Conservation (phyloP, 2,113 vertebrate species). For the Tautogolabrus adspersus region DNA sequence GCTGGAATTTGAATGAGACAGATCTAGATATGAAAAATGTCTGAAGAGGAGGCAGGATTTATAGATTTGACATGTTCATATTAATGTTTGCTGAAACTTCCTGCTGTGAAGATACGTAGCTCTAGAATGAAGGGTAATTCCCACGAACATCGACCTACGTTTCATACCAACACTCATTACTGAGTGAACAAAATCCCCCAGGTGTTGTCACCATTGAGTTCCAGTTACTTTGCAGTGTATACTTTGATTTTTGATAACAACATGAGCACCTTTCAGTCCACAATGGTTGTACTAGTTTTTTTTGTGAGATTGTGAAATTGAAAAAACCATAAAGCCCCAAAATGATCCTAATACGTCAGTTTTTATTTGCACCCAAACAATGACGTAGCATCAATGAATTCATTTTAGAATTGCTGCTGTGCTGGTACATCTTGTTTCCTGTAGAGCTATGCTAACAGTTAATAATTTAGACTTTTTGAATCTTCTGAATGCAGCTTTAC, state of each 20-base stretch:
- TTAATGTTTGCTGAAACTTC: conserved; percentile 11
- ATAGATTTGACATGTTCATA: conserved; percentile 17
- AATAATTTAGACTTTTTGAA: no score
- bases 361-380: no score
- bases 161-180: conserved; percentile 16
- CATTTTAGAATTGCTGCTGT: no score
- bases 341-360: no score
- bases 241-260: conserved; percentile 5
- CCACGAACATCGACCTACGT: neutral
- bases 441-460: no score
- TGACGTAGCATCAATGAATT: no score
- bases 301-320: no score
- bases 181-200: conserved; percentile 12
- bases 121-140: neutral
- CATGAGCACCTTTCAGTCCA: neutral
- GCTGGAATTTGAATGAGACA: conserved; percentile 69
- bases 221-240: neutral
- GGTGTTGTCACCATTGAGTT: neutral
- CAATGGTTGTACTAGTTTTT: no score
- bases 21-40: conserved; percentile 42
- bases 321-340: no score
- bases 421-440: no score
- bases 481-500: no score
- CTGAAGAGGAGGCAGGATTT: conserved; percentile 8
- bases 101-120: conserved; percentile 14